Percentiles rank a stretch among this genome's conserved stretches.
These are phyloP conservation scores for Metridium senile DNA, from an alignment of 92 coral and sea anemone genomes.

Conservation along the genomic window DNA sequence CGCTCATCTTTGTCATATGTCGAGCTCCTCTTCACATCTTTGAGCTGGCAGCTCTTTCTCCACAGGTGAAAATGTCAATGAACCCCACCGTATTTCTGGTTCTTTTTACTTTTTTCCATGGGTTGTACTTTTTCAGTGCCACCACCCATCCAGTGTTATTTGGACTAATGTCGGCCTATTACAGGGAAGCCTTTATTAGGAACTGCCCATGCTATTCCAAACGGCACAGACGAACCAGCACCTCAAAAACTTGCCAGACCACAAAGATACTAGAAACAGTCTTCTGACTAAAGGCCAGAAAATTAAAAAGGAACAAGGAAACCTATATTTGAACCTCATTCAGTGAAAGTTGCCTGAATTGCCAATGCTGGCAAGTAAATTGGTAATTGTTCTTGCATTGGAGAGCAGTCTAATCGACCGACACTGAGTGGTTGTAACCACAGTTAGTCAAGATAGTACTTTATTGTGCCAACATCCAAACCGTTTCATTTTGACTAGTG, in stretches of 20 bases:
- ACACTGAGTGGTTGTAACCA: no score
- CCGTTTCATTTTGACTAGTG: no score
- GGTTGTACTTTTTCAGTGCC: conserved; percentile 39
- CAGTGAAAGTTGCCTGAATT: background rate
- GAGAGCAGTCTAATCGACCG: no score
- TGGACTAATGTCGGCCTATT: conserved; percentile 24
- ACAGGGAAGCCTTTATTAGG: conserved; percentile 14
- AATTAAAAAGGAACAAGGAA: background rate
- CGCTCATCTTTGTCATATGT: conserved; percentile 29
- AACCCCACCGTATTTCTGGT: background rate
- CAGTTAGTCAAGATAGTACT: no score
- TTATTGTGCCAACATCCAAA: no score
- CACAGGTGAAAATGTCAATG: no score
- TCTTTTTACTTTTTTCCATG: background rate
- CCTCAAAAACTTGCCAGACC: background rate
- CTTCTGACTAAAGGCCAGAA: background rate
- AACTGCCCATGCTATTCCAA: background rate
- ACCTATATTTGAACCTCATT: background rate
- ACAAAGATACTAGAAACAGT: conserved; percentile 3
- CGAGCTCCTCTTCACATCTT: conserved; percentile 18
- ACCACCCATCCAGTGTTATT: conserved; percentile 33
- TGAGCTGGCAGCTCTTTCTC: background rate
- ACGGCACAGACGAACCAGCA: background rate
- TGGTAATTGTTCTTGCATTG: background rate
- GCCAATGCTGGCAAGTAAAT: background rate